Base-by-base conservation (phyloP, 2,113 vertebrate genomes). In the Sinocyclocheilus anshuiensis region DNA sequence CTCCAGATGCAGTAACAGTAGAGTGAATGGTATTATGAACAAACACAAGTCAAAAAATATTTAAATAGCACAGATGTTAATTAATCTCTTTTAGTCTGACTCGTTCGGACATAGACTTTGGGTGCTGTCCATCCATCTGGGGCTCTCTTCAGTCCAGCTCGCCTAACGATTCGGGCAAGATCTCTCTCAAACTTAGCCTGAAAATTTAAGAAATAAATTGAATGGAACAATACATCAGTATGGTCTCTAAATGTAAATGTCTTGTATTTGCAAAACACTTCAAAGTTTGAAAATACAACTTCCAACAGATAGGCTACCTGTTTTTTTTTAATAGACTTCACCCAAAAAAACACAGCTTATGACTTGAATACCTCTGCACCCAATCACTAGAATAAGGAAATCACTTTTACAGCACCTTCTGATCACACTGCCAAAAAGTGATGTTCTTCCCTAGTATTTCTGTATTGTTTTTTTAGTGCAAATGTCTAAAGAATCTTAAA, bases 141-240 rank as follows among this genome's bases (percentile, higher is more conserved):
- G 18, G 96, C 87, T 2, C 89, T 93, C 91, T 93, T 97, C 90
- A 99, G 92, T 63, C 98, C 98, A 0, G 97, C 97, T 89, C 90
- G 93, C 86, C 12, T 96, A 96, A 97, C 97, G 89, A 99, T 94
- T 69, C 93, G 95, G 48, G 89, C 89, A 88, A 99, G 88, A 67
- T 99, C 97, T 0, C 86, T 91, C 92, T 99, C 98, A 88, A 99
- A 98, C 65, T 87, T 93, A 55, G 84, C 76, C 98, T 99, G 89
- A n/a, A 61, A 61, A 61, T 61, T 0, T n/a, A 61, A 61, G 22
- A 61, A 61, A 61, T n/a, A 10, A n/a, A n/a, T 11, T 15, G 1
- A 61, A 61, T 61, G 20, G 20, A 22, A 59, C 20, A 59, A 59
- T 3, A n/a, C 57, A n/a, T 22, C 20, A 59, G 57, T 59, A 59